Evolutionary conservation across 2,113 vertebrate genomes (phyloP).

Genomic region (Climacteris rufus): DNA sequence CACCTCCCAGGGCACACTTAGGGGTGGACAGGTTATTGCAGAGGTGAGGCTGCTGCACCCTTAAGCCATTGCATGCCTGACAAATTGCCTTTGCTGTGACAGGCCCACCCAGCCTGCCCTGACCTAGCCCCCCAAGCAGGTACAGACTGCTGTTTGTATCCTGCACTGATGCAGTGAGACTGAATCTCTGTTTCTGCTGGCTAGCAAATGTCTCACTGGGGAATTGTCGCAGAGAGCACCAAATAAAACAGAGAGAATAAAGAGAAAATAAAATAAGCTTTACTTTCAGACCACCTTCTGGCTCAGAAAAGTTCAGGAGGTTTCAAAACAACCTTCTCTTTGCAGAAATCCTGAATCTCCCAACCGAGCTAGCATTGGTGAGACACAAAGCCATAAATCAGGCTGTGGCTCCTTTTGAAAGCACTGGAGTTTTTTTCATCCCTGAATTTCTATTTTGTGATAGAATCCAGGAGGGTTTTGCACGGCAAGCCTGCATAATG

Average conservation of each 20-base stretch:
- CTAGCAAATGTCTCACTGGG: neutral
- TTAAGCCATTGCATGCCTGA: neutral
- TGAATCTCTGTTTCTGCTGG: neutral
- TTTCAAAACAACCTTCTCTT: conserved; percentile 3
- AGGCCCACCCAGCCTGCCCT: neutral
- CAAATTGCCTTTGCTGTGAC: neutral
- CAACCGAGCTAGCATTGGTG: neutral
- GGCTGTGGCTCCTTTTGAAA: neutral
- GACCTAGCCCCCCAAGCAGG: neutral
- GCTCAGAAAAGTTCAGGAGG: neutral
- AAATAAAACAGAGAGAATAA: neutral
- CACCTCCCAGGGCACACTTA: neutral
- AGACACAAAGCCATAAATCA: conserved; percentile 24
- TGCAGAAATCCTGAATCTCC: neutral
- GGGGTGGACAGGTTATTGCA: neutral
- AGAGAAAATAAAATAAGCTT: neutral
- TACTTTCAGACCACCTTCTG: neutral
- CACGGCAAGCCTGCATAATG: neutral
- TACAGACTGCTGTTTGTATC: neutral
- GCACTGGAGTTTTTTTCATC: neutral
- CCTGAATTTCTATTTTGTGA: neutral
- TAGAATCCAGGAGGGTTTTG: neutral
- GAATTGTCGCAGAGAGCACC: neutral
- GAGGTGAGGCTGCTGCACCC: neutral
- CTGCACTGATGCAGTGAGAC: neutral